Evolutionary conservation across 2,888 invertebrate species (phyloP).

Genomic region (Neoaliturus tenellus): DNA sequence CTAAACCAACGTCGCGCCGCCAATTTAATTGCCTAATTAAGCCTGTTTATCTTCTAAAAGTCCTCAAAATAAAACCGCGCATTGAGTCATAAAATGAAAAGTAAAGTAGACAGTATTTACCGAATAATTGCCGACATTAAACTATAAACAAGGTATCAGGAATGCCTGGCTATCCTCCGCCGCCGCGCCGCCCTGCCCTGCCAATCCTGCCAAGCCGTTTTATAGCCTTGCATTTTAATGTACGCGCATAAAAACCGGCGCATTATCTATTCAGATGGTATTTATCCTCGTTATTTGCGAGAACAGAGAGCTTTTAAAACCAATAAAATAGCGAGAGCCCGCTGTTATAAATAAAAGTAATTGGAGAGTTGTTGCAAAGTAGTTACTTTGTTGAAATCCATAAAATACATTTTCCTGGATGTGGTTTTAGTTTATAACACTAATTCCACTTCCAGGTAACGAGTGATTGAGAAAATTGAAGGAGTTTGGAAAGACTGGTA

Average conservation of each 20-base stretch:
- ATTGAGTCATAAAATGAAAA: slow-evolving; percentile 29
- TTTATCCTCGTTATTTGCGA: slow-evolving; percentile 35
- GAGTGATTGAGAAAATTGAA: too few species aligned
- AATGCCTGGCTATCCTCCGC: slow-evolving; percentile 17
- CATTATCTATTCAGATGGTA: slow-evolving; percentile 44
- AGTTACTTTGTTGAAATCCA: slow-evolving; percentile 2
- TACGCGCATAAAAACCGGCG: slow-evolving; percentile 31
- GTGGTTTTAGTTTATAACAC: too few species aligned
- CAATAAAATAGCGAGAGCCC: slow-evolving; percentile 1
- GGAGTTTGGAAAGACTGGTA: too few species aligned
- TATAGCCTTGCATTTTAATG: slow-evolving; percentile 43
- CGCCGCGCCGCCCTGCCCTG: too few species aligned
- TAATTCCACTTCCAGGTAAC: too few species aligned
- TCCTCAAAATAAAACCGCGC: neutral
- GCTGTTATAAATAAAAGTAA: slow-evolving; percentile 14
- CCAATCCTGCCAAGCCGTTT: slow-evolving; percentile 28
- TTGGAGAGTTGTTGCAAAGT: slow-evolving; percentile 11
- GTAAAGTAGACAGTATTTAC: slow-evolving; percentile 36
- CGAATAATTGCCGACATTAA: slow-evolving; percentile 35
- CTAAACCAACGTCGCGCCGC: neutral
- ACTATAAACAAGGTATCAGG: slow-evolving; percentile 47
- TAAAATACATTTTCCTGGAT: neutral
- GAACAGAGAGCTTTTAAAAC: slow-evolving; percentile 30
- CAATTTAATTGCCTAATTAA: slow-evolving; percentile 11
- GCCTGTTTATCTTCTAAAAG: neutral